phyloP scores from a whole-genome alignment of 2,113 vertebrate genomes.

The Mastomys coucha region DNA sequence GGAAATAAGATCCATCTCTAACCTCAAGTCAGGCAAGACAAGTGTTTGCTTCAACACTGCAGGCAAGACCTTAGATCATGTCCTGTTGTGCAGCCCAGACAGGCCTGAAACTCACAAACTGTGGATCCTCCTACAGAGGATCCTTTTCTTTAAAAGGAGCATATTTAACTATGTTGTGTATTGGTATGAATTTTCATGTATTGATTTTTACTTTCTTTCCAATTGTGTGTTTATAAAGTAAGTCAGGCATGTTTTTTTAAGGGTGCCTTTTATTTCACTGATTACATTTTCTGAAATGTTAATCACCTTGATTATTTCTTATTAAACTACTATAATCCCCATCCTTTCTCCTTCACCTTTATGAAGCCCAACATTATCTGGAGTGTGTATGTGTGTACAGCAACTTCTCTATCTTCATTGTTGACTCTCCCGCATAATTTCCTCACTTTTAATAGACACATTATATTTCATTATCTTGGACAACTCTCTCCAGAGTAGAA shows the following conservation, averaged over 20 bases:
- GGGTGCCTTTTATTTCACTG: not conserved
- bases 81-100: not conserved
- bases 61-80: not conserved
- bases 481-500: slow-evolving; percentile 28
- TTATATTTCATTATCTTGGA: slow-evolving; percentile 22
- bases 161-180: not conserved
- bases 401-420: not conserved
- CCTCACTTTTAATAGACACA: not conserved
- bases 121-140: too few relatives aligned
- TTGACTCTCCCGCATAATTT: not conserved
- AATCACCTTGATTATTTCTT: slow-evolving; percentile 4
- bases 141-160: not conserved
- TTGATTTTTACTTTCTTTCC: slow-evolving; percentile 55
- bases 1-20: not conserved
- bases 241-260: not conserved
- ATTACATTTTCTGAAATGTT: slow-evolving; percentile 31
- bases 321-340: not conserved
- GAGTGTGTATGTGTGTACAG: accelerated
- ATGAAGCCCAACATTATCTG: not conserved
- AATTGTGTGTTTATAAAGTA: not conserved
- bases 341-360: not conserved
- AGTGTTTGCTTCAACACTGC: not conserved
- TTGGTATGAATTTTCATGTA: slow-evolving; percentile 3
- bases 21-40: not conserved
- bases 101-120: too few relatives aligned